Evolutionary conservation across 2,797 vertebrate genomes (phyloP).

Genomic region (Anomalospiza imberbis): DNA sequence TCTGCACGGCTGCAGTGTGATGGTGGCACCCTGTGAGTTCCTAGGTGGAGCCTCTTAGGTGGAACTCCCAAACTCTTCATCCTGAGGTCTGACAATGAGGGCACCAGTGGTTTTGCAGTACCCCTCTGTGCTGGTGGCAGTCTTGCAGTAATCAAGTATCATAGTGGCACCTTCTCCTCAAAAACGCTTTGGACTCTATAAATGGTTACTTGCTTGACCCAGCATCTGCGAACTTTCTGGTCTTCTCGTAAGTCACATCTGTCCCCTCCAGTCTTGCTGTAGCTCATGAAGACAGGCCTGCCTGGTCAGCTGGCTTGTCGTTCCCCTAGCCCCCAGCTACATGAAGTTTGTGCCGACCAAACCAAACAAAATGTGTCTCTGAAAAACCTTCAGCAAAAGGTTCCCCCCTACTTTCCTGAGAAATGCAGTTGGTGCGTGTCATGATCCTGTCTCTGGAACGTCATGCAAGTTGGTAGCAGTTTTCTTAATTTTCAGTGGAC

Average conservation of each 20-base stretch:
- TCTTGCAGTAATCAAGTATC: rapidly evolving
- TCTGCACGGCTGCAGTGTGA: not conserved
- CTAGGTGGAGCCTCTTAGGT: not conserved
- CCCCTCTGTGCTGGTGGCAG: not conserved
- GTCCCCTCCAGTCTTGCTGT: not conserved
- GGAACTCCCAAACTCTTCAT: not conserved
- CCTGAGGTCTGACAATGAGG: rapidly evolving
- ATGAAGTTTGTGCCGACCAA: not conserved
- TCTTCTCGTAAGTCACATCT: not conserved
- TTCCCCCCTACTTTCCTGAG: not conserved
- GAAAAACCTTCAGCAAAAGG: not conserved
- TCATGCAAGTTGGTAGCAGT: not conserved
- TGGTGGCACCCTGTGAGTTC: not conserved
- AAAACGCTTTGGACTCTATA: not conserved
- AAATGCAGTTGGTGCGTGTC: not conserved
- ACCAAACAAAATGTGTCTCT: not conserved
- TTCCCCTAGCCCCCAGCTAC: rapidly evolving
- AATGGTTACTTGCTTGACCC: not conserved
- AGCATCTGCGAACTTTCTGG: not conserved
- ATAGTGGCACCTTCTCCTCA: not conserved
- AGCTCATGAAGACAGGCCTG: not conserved
- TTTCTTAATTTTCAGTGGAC: not conserved
- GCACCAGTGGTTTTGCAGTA: rapidly evolving
- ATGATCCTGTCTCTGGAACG: not conserved
- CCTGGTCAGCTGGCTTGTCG: not conserved